A percentile compares a stretch with the other conserved stretches of the same genome.
These are phyloP conservation scores for Micromys minutus DNA, from an alignment of 2,113 vertebrate genomes.

Conservation along the genomic window DNA sequence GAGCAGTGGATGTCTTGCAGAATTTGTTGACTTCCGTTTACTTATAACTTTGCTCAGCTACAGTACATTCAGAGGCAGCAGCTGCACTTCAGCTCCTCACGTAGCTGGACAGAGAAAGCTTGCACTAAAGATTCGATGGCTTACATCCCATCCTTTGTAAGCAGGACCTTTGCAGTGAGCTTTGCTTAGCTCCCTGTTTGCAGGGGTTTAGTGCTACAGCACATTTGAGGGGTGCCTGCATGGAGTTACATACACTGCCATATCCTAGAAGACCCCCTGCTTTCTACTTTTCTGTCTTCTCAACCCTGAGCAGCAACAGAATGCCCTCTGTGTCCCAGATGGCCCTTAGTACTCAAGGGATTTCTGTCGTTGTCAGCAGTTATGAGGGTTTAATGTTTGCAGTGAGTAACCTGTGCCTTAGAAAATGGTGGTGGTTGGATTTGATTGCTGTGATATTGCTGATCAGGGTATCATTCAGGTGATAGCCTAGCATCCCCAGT, in stretches of 20 bases:
- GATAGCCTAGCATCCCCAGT: background rate
- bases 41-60: slow-evolving; percentile 72
- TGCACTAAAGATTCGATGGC: slow-evolving; percentile 50
- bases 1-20: slow-evolving; percentile 64
- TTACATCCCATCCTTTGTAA: slow-evolving; percentile 51
- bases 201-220: fast-evolving
- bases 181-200: background rate
- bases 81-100: slow-evolving; percentile 58
- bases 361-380: background rate
- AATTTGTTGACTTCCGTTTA: slow-evolving; percentile 71
- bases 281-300: fast-evolving
- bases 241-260: fast-evolving
- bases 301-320: background rate
- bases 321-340: background rate
- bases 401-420: background rate
- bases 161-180: background rate
- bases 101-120: slow-evolving; percentile 63
- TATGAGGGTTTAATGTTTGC: background rate
- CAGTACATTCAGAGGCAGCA: slow-evolving; percentile 69
- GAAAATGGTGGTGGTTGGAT: background rate
- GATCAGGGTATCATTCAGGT: background rate
- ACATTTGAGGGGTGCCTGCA: fast-evolving
- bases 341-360: background rate
- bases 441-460: background rate
- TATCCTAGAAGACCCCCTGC: background rate